Evolutionary conservation across 2,888 invertebrate species (phyloP), one percentile per base, ranked within the genome.

Genomic region (Metacarcinus magister): DNA sequence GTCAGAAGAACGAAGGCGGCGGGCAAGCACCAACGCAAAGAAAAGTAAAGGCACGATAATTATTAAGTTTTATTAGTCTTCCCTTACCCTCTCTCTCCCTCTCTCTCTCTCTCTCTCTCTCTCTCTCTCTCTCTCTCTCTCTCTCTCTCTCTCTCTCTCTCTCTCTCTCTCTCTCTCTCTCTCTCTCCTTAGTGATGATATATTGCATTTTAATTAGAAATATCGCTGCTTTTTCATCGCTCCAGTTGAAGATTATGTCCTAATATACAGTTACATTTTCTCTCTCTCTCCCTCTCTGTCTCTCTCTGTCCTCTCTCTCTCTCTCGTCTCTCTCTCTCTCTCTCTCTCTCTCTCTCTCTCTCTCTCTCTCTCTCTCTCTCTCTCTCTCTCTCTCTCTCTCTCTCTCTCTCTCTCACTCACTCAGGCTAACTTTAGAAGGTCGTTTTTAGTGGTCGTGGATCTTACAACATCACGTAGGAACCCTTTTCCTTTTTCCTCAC

Each of bases 61-160:
- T 28, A 82, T 82, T 82, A 82, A 82, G 82, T 82, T 82, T 82
- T 82, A 82, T 82, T 82, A 28, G 82, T 39, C 32, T 90, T 16
- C 16, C 13, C n/a, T 32, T 16, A 19, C 90, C 5, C 39, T 43
- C 32, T 32, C 90, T 43, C n/a, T 39, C 91, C 4, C 44, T 91
- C 91, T 16, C 91, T 91, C 44, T 23, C n/a, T 32, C 89, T 89
- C 89, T 89, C 89, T 89, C 89, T 89, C 32, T 89, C 89, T 89
- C 89, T 89, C 89, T 89, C 90, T 90, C 90, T 32, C 43, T 23
- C 43, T 44, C 93, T 44, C 60, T n/a, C 39, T 67, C 43, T 13
- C 75, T 28, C 67, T 67, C 82, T 82, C 94, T 87, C 67, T 44
- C 94, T 44, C 44, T 16, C 75, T 94, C 75, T 75, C 32, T 94